Evolutionary conservation across 2,797 vertebrate species (phyloP).

Genomic region (Heterohyrax brucei): DNA sequence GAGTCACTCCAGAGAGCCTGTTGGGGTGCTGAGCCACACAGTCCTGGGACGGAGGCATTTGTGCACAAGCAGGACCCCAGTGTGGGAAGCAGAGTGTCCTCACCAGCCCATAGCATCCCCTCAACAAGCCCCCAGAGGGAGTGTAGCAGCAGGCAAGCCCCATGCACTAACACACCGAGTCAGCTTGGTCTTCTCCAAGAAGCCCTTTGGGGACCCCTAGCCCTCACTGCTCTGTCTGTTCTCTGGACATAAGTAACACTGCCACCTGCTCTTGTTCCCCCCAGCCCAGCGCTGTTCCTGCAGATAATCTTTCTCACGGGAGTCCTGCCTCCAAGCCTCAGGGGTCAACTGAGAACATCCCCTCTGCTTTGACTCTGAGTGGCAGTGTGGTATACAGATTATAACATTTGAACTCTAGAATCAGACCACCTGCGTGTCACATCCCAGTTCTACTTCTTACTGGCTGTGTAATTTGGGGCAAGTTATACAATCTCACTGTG

Average conservation of each 20-base stretch:
- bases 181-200: not conserved
- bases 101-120: not conserved
- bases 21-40: not conserved
- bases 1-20: not conserved
- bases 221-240: not conserved
- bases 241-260: not conserved
- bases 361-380: not conserved
- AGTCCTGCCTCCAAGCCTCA: no score
- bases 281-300: not conserved
- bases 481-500: not conserved
- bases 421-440: not conserved
- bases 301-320: no score
- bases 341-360: not conserved
- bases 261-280: not conserved
- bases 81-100: not conserved
- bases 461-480: not conserved
- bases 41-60: not conserved
- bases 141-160: not conserved
- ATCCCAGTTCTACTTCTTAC: not conserved
- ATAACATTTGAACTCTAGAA: not conserved
- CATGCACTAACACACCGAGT: not conserved
- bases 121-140: not conserved
- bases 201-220: not conserved
- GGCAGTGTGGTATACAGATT: not conserved
- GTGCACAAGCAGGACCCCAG: accelerated